Percentiles rank a stretch among this genome's conserved stretches.
These are phyloP conservation scores for Conus ventricosus DNA, from an alignment of 1,140 invertebrate species.

Conservation along the genomic window DNA sequence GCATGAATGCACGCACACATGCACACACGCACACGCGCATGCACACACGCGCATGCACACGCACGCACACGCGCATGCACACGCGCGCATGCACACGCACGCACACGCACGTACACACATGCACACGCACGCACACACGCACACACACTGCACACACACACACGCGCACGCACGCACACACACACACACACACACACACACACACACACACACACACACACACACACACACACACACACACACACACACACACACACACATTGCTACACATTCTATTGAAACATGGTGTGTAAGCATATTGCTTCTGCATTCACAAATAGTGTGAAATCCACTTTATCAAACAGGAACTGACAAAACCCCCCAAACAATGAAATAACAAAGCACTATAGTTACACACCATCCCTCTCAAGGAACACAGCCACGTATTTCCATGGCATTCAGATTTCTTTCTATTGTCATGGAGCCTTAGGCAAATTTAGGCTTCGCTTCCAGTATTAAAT, in stretches of 20 bases:
- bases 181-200: not conserved
- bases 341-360: too few species aligned
- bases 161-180: not conserved
- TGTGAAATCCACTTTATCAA: too few species aligned
- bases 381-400: too few species aligned
- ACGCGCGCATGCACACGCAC: not conserved
- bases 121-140: constrained; percentile 7
- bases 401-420: too few species aligned
- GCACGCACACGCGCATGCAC: not conserved
- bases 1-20: not conserved
- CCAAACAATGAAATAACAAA: too few species aligned
- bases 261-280: too few species aligned
- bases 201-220: constrained; percentile 9
- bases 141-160: not conserved
- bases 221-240: constrained; percentile 1
- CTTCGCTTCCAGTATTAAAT: too few species aligned
- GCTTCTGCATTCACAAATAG: too few species aligned
- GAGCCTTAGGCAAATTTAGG: too few species aligned
- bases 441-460: too few species aligned
- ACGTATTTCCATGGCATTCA: too few species aligned
- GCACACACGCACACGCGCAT: not conserved
- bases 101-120: constrained; percentile 15
- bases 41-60: not conserved
- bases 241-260: not conserved
- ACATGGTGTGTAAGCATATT: too few species aligned